These are phyloP conservation scores for Hassar affinis DNA, from an alignment of 2,113 vertebrate genomes.

Conservation along the genomic window DNA sequence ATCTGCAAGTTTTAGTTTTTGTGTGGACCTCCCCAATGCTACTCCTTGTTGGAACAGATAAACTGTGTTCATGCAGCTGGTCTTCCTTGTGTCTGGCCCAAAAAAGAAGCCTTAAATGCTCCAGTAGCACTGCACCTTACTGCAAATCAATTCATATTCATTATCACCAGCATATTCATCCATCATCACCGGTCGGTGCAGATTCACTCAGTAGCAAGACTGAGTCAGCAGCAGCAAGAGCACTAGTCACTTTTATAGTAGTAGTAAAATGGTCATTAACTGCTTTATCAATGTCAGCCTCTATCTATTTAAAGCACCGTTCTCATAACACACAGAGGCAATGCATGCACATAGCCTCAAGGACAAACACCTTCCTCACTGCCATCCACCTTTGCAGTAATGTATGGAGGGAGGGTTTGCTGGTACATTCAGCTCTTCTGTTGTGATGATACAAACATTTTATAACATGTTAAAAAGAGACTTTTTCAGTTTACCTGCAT, in stretches of 20 bases:
- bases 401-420: neutral
- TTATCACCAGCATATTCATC: slow-evolving; percentile 11
- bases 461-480: neutral
- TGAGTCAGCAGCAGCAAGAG: slow-evolving; percentile 35
- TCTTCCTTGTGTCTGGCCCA: neutral
- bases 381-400: neutral
- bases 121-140: neutral
- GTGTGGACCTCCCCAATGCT: neutral
- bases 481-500: neutral
- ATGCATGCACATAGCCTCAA: neutral
- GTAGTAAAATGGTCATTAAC: slow-evolving; percentile 37
- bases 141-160: slow-evolving; percentile 38
- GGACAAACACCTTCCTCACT: slow-evolving; percentile 13
- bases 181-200: neutral
- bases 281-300: slow-evolving; percentile 17
- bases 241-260: neutral
- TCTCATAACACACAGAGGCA: slow-evolving; percentile 20
- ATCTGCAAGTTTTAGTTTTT: neutral
- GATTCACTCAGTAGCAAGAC: neutral
- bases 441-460: neutral
- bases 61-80: neutral
- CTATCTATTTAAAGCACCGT: slow-evolving; percentile 17
- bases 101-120: neutral
- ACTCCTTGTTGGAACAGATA: neutral
- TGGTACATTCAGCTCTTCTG: neutral